These are phyloP conservation scores for Emydocephalus ijimae DNA, from an alignment of 2,113 vertebrate genomes.

Conservation along the genomic window DNA sequence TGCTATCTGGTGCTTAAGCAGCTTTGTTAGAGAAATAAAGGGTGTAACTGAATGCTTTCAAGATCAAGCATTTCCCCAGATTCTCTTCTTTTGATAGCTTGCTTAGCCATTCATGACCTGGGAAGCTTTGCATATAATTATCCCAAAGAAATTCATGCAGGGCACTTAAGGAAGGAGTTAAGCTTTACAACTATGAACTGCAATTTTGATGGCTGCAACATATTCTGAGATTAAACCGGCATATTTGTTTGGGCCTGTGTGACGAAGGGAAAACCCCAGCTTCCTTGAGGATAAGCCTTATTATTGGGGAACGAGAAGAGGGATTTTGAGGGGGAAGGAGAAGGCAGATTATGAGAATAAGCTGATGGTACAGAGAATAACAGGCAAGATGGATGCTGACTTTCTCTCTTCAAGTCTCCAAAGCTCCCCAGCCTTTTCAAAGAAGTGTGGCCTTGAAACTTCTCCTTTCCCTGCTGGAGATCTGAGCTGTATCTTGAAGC, in stretches of 20 bases:
- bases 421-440: background rate
- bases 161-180: conserved; percentile 68
- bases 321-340: background rate
- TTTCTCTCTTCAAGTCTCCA: background rate
- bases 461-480: background rate
- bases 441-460: background rate
- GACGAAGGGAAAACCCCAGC: background rate
- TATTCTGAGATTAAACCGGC: conserved; percentile 60
- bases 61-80: conserved; percentile 56
- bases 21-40: conserved; percentile 14
- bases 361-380: background rate
- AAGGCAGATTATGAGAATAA: background rate
- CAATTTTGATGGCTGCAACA: conserved; percentile 49
- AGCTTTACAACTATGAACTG: conserved; percentile 60
- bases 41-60: conserved; percentile 43
- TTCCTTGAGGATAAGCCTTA: background rate
- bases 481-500: background rate
- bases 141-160: conserved; percentile 64
- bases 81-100: conserved; percentile 63
- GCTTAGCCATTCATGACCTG: conserved; percentile 65
- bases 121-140: conserved; percentile 61
- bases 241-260: conserved; percentile 67
- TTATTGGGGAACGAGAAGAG: background rate
- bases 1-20: conserved; percentile 25
- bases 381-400: background rate